Percentiles rank a stretch among this genome's conserved stretches.
phyloP scores from a whole-genome alignment of 2,113 vertebrate species.

The Python bivittatus region DNA sequence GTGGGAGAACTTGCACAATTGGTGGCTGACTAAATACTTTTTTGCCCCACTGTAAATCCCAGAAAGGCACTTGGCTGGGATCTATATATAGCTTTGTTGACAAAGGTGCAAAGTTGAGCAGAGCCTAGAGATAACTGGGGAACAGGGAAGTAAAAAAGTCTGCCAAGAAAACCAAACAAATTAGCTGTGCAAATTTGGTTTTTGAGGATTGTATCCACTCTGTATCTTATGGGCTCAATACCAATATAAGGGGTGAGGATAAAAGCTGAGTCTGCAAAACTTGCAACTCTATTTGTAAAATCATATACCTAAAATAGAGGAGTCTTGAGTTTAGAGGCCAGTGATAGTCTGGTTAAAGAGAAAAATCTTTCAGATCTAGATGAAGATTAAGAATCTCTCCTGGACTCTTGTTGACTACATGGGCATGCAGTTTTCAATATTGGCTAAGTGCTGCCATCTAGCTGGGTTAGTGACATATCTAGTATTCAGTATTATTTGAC shows the following conservation, averaged over 20 bases:
- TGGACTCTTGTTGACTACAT: background rate
- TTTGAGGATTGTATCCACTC: background rate
- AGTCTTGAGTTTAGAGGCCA: background rate
- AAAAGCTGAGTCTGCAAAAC: background rate
- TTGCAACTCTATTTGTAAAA: background rate
- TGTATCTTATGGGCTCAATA: background rate
- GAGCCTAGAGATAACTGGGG: background rate
- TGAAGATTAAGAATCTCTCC: background rate
- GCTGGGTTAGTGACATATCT: background rate
- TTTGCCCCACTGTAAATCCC: no score
- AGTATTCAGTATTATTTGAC: background rate
- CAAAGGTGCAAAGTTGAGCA: background rate
- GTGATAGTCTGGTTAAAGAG: background rate
- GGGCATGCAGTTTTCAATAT: background rate
- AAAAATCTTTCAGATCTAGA: background rate
- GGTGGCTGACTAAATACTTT: no score
- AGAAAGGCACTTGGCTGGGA: background rate
- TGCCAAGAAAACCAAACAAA: background rate
- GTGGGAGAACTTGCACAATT: no score
- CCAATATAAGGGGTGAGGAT: no score
- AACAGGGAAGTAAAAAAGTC: background rate
- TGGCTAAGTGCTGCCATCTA: background rate
- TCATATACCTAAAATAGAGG: background rate
- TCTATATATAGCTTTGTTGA: background rate
- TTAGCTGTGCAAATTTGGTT: background rate